These are phyloP conservation scores for Polydesmus complanatus DNA, from an alignment of 2,888 invertebrate species.

Conservation along the genomic window DNA sequence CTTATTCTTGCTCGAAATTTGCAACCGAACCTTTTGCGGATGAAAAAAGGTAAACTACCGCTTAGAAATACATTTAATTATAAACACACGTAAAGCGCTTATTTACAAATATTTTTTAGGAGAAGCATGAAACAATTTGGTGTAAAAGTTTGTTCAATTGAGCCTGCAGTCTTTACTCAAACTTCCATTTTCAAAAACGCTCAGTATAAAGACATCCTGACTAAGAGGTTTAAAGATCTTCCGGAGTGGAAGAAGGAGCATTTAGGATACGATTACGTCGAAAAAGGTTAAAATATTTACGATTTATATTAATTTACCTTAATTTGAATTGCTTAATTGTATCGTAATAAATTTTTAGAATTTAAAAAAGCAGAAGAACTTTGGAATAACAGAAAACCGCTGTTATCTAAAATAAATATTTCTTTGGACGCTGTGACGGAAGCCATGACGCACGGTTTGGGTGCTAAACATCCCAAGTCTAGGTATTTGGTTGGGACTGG, in stretches of 20 bases:
- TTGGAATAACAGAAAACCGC: too few relatives aligned
- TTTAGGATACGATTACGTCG: neutral
- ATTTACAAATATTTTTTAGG: neutral
- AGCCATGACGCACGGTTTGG: constrained; percentile 8
- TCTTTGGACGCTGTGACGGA: constrained; percentile 3
- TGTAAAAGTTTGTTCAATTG: neutral
- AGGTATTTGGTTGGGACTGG: constrained; percentile 7
- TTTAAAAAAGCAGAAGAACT: too few relatives aligned
- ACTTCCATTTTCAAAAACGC: neutral
- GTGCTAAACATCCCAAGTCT: constrained; percentile 3
- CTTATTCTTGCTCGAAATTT: constrained; percentile 11
- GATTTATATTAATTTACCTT: neutral
- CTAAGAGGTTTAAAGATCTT: neutral
- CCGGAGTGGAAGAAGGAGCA: neutral
- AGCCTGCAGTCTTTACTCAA: neutral
- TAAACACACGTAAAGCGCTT: too few relatives aligned
- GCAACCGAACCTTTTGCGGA: constrained; percentile 12
- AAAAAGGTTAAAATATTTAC: neutral
- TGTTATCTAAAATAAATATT: too few relatives aligned
- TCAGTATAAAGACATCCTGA: neutral
- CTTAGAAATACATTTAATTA: too few relatives aligned
- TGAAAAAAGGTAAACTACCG: constrained; percentile 9
- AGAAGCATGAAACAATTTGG: too few relatives aligned
- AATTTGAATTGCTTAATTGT: neutral
- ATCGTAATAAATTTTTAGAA: neutral